phyloP scores from a whole-genome alignment of 1,140 invertebrate species.

The Cyphomyrmex costatus region DNA sequence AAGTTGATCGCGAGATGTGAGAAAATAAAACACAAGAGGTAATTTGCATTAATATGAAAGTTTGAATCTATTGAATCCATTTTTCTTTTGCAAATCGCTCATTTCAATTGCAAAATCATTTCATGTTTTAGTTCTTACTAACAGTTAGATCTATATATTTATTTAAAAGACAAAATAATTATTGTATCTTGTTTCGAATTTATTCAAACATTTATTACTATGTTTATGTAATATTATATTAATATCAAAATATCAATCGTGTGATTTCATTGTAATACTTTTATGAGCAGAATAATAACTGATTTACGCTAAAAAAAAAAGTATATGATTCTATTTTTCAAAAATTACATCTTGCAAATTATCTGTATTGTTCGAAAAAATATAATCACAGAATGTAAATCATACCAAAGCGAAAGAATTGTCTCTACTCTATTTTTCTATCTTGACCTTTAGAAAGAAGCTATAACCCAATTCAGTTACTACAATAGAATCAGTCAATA shows the following conservation, averaged over 20 bases:
- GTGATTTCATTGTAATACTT: not conserved
- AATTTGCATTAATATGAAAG: not conserved
- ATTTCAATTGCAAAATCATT: too few species aligned
- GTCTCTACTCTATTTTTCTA: not conserved
- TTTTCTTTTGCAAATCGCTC: not conserved
- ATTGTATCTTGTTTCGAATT: too few species aligned
- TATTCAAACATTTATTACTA: too few species aligned
- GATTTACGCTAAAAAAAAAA: not conserved
- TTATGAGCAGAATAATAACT: not conserved
- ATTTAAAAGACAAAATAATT: too few species aligned
- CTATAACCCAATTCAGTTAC: not conserved
- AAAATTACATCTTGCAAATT: not conserved
- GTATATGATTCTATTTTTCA: not conserved
- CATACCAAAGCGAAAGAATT: not conserved
- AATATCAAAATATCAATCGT: not conserved
- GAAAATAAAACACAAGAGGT: not conserved
- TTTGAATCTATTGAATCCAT: not conserved
- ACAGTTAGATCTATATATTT: not conserved
- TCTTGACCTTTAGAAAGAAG: not conserved
- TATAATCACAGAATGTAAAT: not conserved
- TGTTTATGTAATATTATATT: too few species aligned
- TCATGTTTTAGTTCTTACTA: not conserved
- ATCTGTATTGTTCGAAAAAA: not conserved
- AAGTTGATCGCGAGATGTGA: not conserved
- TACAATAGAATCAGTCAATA: not conserved